These are phyloP conservation scores for Thamnophis sirtalis DNA, from an alignment of 2,113 vertebrate genomes.

Conservation along the genomic window DNA sequence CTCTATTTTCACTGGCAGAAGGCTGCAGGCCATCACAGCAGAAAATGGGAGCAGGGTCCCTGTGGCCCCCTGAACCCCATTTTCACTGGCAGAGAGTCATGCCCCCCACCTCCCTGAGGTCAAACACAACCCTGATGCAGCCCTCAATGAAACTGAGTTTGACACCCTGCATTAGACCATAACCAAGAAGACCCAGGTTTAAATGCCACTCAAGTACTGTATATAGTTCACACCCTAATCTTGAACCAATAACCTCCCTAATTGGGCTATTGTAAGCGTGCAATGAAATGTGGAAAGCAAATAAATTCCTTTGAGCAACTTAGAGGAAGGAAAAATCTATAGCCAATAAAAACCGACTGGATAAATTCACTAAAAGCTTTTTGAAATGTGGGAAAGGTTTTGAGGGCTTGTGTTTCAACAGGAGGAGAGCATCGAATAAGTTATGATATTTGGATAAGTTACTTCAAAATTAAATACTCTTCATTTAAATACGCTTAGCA, in stretches of 20 bases:
- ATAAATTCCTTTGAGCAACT: not conserved
- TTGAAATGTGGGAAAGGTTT: not conserved
- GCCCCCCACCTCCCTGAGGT: no score
- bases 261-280: not conserved
- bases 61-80: no score
- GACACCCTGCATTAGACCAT: not conserved
- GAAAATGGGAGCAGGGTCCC: no score
- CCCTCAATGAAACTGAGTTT: no score
- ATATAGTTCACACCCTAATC: not conserved
- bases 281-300: not conserved
- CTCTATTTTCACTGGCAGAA: no score
- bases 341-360: not conserved
- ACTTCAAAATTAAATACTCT: not conserved
- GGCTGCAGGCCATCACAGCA: no score
- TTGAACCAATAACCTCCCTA: not conserved
- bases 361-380: not conserved
- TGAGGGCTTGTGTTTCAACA: not conserved
- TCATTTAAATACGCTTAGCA: conserved; percentile 13
- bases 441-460: not conserved
- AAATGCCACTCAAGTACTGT: not conserved
- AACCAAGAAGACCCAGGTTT: not conserved
- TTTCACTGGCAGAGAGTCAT: no score
- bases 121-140: no score
- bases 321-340: not conserved
- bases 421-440: not conserved